Percentiles rank a stretch among this genome's conserved stretches.
Conservation (phyloP, 2,797 vertebrate genomes). For the Manis javanica region DNA sequence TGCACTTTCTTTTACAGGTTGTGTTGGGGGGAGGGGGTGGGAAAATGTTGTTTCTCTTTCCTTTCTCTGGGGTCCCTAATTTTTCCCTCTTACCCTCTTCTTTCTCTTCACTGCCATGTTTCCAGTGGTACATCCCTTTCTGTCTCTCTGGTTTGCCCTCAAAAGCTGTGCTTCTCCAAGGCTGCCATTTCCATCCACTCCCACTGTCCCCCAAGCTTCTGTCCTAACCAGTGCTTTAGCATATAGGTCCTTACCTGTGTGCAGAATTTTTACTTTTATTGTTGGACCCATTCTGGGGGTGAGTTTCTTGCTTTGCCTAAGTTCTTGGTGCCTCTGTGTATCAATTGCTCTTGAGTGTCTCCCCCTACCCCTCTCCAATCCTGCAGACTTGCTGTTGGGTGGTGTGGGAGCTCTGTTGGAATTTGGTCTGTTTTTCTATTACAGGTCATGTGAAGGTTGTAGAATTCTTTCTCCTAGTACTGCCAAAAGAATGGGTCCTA, state of each 20-base stretch:
- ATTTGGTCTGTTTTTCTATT: slow-evolving; percentile 2
- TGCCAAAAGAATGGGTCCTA: neutral
- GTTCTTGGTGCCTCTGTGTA: neutral
- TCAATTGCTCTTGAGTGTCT: neutral
- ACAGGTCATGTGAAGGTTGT: neutral
- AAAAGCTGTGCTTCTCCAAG: neutral
- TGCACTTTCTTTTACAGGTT: neutral
- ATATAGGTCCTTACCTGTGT: neutral
- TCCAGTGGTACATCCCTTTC: neutral
- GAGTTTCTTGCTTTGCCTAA: neutral
- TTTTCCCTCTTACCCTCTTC: neutral
- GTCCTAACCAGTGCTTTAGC: neutral
- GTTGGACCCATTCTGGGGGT: neutral
- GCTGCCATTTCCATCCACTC: neutral
- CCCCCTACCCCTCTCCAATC: neutral
- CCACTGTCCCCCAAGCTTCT: neutral
- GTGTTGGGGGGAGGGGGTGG: neutral
- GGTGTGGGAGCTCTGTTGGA: neutral
- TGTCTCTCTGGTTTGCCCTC: neutral
- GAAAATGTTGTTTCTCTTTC: neutral
- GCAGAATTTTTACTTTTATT: neutral
- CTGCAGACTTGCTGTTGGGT: neutral
- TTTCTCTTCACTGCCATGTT: neutral
- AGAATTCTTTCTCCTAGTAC: neutral
- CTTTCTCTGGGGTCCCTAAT: neutral